These are phyloP conservation scores for Aleiodes alternator DNA, from an alignment of 2,888 invertebrate species.

Conservation along the genomic window DNA sequence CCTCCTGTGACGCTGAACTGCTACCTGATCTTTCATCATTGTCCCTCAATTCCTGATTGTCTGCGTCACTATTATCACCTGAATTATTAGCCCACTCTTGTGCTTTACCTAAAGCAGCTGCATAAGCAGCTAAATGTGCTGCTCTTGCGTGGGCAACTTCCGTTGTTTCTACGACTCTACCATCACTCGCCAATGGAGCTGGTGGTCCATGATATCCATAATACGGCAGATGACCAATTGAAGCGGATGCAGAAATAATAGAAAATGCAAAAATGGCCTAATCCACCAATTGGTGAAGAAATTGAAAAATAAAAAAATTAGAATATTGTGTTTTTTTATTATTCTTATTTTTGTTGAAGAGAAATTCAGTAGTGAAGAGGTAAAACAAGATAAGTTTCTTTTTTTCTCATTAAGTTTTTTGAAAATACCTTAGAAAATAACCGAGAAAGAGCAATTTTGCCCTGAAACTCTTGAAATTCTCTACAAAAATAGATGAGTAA, in stretches of 20 bases:
- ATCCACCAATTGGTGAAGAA: conserved; percentile 3
- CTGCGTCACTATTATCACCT: conserved; percentile 23
- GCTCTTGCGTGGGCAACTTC: conserved; percentile 66
- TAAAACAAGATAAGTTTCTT: no score
- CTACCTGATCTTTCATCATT: background rate
- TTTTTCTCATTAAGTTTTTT: no score
- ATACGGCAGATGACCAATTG: conserved; percentile 35
- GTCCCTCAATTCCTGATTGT: conserved; percentile 33
- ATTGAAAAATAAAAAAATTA: background rate
- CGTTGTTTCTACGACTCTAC: conserved; percentile 66
- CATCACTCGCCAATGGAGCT: conserved; percentile 64
- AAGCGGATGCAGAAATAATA: conserved; percentile 40
- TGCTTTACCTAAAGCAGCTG: conserved; percentile 53
- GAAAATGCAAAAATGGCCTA: conserved; percentile 31
- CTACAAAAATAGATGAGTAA: no score
- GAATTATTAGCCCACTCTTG: background rate
- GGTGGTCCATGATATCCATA: conserved; percentile 62
- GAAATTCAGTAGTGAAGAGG: no score
- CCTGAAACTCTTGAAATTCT: no score
- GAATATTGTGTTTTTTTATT: background rate
- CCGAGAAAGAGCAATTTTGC: no score
- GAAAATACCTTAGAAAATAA: no score
- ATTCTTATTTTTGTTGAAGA: background rate
- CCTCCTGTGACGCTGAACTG: background rate
- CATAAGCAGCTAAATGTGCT: conserved; percentile 62